Base-by-base conservation (phyloP, 1,140 invertebrate species). In the Frieseomelitta varia region DNA sequence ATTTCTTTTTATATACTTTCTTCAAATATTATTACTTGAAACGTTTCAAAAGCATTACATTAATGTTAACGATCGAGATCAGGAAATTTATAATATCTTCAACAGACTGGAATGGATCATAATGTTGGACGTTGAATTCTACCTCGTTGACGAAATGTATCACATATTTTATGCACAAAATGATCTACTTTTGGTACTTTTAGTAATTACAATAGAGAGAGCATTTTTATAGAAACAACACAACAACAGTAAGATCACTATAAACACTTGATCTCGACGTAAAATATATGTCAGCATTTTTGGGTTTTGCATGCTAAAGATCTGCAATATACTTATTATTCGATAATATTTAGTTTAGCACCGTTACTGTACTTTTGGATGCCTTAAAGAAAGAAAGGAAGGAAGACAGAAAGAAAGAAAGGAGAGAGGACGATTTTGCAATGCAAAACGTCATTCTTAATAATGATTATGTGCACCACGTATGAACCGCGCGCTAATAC, bases 361-460 rank as follows among this genome's bases (percentile, higher is more conserved):
- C 8, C 11, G 15, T 14, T 27, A 65, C 6, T 65, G 24, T 39
- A 61, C 24, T 39, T 61, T 69, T 56, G 34, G 19, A 15, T 21
- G n/a, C 12, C 15, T 12, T n/a, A 65, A 53, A 74, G 58, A 75
- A 24, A 58, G 8, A 51, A 24, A 58, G 19, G 27, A 55, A 76
- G 34, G 24, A 17, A 76, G 58, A 27, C 0, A 47, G 30, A 65
- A 30, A 65, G 30, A 75, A 17, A 58, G 12, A 75, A 65, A 74
- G 19, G 34, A 58, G 19, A 21, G 21, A 61, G 56, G 27, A 24
- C 14, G n/a, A 79, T 74, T 19, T 67, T 74, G 34, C 39, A 88
- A 88, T 88, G 87, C 84, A 88, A n/a, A 88, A 88, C 87, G 76
- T 82, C 75, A 67, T 79, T 76, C 51, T n/a, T 83, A 83, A 85